A percentile compares a stretch with the other conserved stretches of the same genome.
phyloP scores from a whole-genome alignment of 2,113 vertebrate species.

The Chionis minor region DNA sequence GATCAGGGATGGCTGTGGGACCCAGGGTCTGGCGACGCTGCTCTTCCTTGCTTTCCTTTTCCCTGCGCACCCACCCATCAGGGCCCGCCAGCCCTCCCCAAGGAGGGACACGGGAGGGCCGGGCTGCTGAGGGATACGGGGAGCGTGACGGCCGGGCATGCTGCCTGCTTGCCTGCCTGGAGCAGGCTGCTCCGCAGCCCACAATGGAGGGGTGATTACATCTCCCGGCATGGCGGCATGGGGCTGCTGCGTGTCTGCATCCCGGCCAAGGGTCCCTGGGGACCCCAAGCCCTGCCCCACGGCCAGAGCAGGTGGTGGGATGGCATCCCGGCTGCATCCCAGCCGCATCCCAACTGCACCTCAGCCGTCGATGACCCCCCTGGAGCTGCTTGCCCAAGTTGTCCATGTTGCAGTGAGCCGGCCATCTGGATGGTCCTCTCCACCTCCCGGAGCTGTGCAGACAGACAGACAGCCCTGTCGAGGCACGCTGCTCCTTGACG shows the following conservation, averaged over 20 bases:
- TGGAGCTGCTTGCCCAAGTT: not conserved
- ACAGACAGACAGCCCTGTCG: not conserved
- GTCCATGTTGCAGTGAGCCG: fast-evolving
- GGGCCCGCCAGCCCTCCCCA: not conserved
- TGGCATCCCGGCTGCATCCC: not conserved
- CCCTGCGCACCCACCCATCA: not conserved
- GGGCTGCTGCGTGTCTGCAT: not conserved
- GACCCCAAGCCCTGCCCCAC: not conserved
- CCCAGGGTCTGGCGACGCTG: not conserved
- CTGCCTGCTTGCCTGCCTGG: not conserved
- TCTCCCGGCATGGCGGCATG: not conserved
- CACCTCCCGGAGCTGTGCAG: not conserved
- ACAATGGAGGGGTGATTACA: constrained; percentile 12
- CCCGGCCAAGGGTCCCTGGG: fast-evolving
- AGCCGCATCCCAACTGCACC: not conserved
- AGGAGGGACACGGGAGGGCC: not conserved
- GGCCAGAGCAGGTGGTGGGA: not conserved
- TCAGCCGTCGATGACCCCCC: fast-evolving
- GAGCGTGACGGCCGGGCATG: not conserved
- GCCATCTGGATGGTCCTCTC: not conserved
- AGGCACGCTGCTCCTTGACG: not conserved
- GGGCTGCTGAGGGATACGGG: not conserved
- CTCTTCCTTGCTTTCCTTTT: not conserved
- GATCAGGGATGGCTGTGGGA: fast-evolving
- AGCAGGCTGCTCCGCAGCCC: not conserved